Percentiles rank a stretch among this genome's conserved stretches.
Conservation (phyloP, 1,140 invertebrate genomes). For the Anastrepha ludens region DNA sequence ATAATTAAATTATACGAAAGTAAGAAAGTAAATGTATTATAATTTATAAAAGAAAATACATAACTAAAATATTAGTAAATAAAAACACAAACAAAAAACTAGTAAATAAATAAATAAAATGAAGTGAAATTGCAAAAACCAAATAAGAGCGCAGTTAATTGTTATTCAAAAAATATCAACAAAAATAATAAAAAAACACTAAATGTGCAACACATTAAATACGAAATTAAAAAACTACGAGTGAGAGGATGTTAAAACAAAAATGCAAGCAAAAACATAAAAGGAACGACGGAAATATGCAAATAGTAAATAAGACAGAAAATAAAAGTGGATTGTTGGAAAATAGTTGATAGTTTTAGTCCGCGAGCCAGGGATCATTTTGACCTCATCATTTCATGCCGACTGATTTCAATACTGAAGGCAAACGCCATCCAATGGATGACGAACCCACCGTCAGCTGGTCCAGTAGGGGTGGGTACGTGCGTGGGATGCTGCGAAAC, state of each 20-base stretch:
- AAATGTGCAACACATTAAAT: not conserved
- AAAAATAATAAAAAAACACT: conserved; percentile 2
- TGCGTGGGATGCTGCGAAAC: too few relatives aligned
- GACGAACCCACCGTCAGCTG: too few relatives aligned
- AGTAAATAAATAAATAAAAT: not conserved
- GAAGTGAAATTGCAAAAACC: not conserved
- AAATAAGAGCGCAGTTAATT: not conserved
- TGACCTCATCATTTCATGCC: too few relatives aligned
- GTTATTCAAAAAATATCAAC: conserved; percentile 1
- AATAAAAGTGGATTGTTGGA: not conserved
- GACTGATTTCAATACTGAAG: too few relatives aligned
- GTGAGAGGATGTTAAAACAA: conserved; percentile 33
- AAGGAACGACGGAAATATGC: too few relatives aligned
- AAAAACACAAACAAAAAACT: not conserved
- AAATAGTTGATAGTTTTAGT: not conserved
- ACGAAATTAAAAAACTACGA: not conserved
- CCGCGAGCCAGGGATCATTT: not conserved
- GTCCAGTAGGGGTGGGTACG: too few relatives aligned
- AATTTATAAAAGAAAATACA: not conserved
- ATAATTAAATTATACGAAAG: conserved; percentile 2
- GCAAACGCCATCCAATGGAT: too few relatives aligned
- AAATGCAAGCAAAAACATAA: not conserved
- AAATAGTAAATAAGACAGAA: not conserved
- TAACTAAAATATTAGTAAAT: not conserved
- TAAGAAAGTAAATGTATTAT: not conserved